A percentile compares a stretch with the other conserved stretches of the same genome.
Evolutionary conservation across 2,113 vertebrate species (phyloP).

Genomic region (Alligator sinensis): DNA sequence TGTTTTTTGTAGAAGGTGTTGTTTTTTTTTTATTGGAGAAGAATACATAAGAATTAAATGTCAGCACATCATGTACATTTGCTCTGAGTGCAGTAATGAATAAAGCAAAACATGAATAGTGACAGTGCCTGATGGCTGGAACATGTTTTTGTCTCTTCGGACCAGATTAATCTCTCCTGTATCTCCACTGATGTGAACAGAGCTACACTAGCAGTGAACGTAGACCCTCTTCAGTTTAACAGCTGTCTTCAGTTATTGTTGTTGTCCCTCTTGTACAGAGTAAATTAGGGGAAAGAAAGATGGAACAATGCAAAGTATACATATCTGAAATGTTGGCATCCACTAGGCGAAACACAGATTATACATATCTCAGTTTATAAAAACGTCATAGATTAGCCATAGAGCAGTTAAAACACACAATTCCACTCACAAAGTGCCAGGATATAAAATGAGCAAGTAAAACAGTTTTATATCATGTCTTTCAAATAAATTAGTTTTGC

Average conservation of each 20-base stretch:
- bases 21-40: not conserved
- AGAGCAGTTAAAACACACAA: not conserved
- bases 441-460: not conserved
- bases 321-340: not conserved
- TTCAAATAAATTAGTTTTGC: constrained; percentile 22
- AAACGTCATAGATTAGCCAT: constrained; percentile 9
- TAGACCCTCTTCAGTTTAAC: not conserved
- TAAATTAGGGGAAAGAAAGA: constrained; percentile 1
- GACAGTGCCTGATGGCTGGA: not conserved
- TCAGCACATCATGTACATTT: not conserved
- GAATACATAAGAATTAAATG: not conserved
- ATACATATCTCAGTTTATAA: not conserved
- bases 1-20: not conserved
- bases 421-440: not conserved
- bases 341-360: not conserved
- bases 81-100: not conserved
- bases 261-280: not conserved
- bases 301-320: not conserved
- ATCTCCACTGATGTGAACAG: not conserved
- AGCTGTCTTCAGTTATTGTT: not conserved
- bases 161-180: not conserved
- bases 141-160: not conserved
- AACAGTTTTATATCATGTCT: constrained; percentile 10
- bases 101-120: not conserved
- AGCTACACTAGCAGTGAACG: not conserved